Percentiles rank a stretch among this genome's conserved stretches.
These are phyloP conservation scores for Aurelia coerulea DNA, from an alignment of 30 jellyfish, hydroid and myxozoan genomes.

Conservation along the genomic window DNA sequence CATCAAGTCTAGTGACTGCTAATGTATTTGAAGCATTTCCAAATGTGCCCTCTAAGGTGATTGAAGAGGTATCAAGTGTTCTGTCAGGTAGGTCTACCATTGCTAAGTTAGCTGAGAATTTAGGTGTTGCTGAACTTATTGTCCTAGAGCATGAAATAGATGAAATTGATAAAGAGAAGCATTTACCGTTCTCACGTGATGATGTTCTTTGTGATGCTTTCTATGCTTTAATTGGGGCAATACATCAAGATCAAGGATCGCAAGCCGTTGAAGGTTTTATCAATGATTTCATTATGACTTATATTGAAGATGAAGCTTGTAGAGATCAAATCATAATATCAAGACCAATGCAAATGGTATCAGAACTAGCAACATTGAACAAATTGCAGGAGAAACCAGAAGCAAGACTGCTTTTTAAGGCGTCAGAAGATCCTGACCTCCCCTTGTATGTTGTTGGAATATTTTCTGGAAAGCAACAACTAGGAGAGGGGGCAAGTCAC, in stretches of 20 bases:
- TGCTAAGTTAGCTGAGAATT: slow-evolving; percentile 61
- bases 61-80: slow-evolving; percentile 28
- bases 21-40: slow-evolving; percentile 65
- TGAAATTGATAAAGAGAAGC: slow-evolving; percentile 52
- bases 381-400: slow-evolving; percentile 37
- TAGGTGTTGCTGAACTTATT: slow-evolving; percentile 81
- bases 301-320: slow-evolving; percentile 67
- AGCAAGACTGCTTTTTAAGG: slow-evolving; percentile 42
- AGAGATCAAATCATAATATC: slow-evolving; percentile 54
- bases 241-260: slow-evolving; percentile 72
- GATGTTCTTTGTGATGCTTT: slow-evolving; percentile 90
- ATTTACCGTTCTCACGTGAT: slow-evolving; percentile 59
- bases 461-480: slow-evolving; percentile 45
- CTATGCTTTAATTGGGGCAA: slow-evolving; percentile 93
- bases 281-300: slow-evolving; percentile 73
- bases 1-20: slow-evolving; percentile 43
- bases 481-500: slow-evolving; percentile 69
- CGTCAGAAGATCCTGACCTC: slow-evolving; percentile 39
- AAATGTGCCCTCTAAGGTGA: slow-evolving; percentile 48
- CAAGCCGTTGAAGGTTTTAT: slow-evolving; percentile 66
- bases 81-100: slow-evolving; percentile 65
- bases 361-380: slow-evolving; percentile 53
- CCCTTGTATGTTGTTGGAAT: slow-evolving; percentile 77
- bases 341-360: slow-evolving; percentile 49
- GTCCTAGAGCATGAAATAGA: slow-evolving; percentile 73